Percentiles rank a stretch among this genome's conserved stretches.
These are phyloP conservation scores for Habroteleia sp. DNA, from an alignment of 2,888 invertebrate genomes.

Conservation along the genomic window DNA sequence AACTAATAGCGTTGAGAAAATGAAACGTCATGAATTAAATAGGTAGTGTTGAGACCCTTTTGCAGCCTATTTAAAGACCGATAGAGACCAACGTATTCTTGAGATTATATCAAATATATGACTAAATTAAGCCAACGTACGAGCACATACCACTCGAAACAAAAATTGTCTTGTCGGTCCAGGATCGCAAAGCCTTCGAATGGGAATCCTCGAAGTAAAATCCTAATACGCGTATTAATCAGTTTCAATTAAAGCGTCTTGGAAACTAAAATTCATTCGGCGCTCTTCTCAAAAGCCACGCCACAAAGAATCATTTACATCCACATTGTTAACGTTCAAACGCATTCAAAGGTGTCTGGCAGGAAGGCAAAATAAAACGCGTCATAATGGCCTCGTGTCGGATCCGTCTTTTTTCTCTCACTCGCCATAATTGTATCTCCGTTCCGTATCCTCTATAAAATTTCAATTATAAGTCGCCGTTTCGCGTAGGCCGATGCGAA, in stretches of 20 bases:
- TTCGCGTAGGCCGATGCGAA: slow-evolving; percentile 69
- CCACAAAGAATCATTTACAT: slow-evolving; percentile 44
- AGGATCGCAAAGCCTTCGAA: no score
- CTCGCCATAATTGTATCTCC: slow-evolving; percentile 50
- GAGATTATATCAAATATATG: no score
- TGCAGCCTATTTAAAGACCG: no score
- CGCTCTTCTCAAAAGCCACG: slow-evolving; percentile 2
- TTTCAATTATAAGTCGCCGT: slow-evolving; percentile 72
- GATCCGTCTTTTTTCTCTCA: slow-evolving; percentile 2
- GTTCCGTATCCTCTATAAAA: slow-evolving; percentile 69
- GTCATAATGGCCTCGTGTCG: slow-evolving; percentile 23
- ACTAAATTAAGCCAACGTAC: no score
- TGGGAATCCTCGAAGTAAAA: no score
- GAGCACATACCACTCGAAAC: no score
- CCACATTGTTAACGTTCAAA: slow-evolving; percentile 36
- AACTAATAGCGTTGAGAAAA: no score
- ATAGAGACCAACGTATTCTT: no score
- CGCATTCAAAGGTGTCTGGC: slow-evolving; percentile 28
- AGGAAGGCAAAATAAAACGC: slow-evolving; percentile 39
- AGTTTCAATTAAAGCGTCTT: slow-evolving; percentile 31
- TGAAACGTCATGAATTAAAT: no score
- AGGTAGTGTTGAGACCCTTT: no score
- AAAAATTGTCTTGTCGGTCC: no score
- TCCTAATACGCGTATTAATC: slow-evolving; percentile 25
- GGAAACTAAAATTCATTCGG: slow-evolving; percentile 39